Conservation (phyloP, 2,113 vertebrate species). For the Pygoscelis antarcticus region DNA sequence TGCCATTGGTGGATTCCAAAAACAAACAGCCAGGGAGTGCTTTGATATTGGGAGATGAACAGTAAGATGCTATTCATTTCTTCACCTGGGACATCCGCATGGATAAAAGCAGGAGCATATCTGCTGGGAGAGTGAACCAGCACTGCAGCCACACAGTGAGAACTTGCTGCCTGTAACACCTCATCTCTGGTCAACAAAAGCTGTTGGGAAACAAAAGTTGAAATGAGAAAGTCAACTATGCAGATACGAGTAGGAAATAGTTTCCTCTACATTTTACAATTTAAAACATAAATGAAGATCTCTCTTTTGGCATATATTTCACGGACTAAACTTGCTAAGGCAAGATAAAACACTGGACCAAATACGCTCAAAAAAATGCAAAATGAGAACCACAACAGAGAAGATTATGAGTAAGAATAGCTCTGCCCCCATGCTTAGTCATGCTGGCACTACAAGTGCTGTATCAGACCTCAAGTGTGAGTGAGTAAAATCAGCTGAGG, state of each 20-base stretch:
- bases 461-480: neutral
- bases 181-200: constrained; percentile 90
- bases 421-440: neutral
- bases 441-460: neutral
- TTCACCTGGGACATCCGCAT: constrained; percentile 89
- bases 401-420: neutral
- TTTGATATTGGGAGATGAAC: neutral
- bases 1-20: neutral
- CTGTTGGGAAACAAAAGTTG: constrained; percentile 69
- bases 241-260: neutral
- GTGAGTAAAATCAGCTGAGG: neutral
- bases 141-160: constrained; percentile 85
- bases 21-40: neutral
- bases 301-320: neutral
- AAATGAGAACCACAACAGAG: neutral
- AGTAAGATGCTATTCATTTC: neutral
- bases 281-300: neutral
- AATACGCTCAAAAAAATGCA: neutral
- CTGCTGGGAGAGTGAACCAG: constrained; percentile 84
- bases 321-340: neutral
- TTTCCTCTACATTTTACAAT: neutral
- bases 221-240: neutral
- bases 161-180: constrained; percentile 84
- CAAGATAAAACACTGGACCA: neutral
- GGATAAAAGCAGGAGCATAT: constrained; percentile 85